Conservation (phyloP, 2,888 invertebrate species). For the Trichopria drosophilae region DNA sequence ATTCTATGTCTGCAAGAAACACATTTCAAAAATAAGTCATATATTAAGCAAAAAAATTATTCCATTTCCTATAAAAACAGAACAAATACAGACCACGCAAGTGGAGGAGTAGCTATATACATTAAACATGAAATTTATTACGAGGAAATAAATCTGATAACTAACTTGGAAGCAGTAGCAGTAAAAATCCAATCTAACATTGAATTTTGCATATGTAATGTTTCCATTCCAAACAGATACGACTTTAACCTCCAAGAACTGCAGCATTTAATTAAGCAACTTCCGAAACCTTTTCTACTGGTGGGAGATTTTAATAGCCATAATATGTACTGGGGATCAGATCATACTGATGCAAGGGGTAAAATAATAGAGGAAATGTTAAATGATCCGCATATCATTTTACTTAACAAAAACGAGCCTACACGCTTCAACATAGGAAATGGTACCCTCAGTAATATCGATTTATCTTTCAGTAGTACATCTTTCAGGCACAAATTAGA, state of each 20-base stretch:
- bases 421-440: conserved; percentile 33
- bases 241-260: conserved; percentile 7
- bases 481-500: conserved; percentile 12
- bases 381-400: conserved; percentile 18
- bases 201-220: conserved; percentile 19
- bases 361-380: conserved; percentile 31
- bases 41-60: conserved; percentile 12
- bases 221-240: conserved; percentile 25
- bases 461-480: conserved; percentile 24
- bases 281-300: conserved; percentile 34
- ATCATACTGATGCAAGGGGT: conserved; percentile 29
- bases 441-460: conserved; percentile 27
- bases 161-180: conserved; percentile 24
- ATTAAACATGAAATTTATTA: conserved; percentile 1
- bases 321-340: conserved; percentile 37
- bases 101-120: conserved; percentile 17
- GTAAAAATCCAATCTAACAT: conserved; percentile 7
- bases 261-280: conserved; percentile 21
- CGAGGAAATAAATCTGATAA: conserved; percentile 2
- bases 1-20: conserved; percentile 33
- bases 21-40: conserved; percentile 19
- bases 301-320: no score
- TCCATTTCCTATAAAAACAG: conserved; percentile 4
- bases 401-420: conserved; percentile 11
- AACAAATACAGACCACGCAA: neutral